phyloP scores from a whole-genome alignment of 2,888 invertebrate species.

The Piscicola geometra region DNA sequence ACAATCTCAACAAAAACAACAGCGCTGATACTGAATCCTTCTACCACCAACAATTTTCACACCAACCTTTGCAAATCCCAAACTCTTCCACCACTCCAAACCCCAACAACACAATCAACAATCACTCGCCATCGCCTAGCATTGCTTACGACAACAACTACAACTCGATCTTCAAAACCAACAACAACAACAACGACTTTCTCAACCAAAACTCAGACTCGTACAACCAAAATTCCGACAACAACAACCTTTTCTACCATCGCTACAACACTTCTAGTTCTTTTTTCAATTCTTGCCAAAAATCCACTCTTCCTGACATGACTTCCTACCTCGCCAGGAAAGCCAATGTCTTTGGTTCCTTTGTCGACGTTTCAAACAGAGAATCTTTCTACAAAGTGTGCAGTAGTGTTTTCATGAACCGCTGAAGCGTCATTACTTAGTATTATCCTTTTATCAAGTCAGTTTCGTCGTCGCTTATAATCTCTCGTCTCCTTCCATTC shows the following conservation, averaged over 20 bases:
- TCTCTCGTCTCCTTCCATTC: neutral
- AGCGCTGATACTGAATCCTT: neutral
- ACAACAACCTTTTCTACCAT: slow-evolving; percentile 9
- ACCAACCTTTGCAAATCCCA: too few species aligned
- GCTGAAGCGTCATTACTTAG: too few species aligned
- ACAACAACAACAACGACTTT: slow-evolving; percentile 9
- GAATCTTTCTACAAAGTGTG: slow-evolving; percentile 32
- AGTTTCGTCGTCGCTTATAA: neutral
- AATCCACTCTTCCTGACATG: slow-evolving; percentile 6
- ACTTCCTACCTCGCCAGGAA: slow-evolving; percentile 26
- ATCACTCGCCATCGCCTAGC: neutral
- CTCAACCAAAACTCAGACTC: neutral
- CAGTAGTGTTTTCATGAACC: slow-evolving; percentile 26
- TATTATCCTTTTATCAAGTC: neutral
- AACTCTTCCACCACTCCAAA: neutral
- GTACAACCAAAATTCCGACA: too few species aligned
- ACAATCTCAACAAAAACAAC: neutral
- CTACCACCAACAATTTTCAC: neutral
- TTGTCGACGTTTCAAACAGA: slow-evolving; percentile 31
- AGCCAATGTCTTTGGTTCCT: slow-evolving; percentile 24
- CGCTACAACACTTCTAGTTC: neutral
- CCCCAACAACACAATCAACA: slow-evolving; percentile 4
- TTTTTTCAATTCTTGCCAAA: neutral
- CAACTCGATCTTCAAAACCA: slow-evolving; percentile 11
- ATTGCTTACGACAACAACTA: neutral